Conservation (phyloP, 2,797 vertebrate species). For the Pangasius mekongensis region DNA sequence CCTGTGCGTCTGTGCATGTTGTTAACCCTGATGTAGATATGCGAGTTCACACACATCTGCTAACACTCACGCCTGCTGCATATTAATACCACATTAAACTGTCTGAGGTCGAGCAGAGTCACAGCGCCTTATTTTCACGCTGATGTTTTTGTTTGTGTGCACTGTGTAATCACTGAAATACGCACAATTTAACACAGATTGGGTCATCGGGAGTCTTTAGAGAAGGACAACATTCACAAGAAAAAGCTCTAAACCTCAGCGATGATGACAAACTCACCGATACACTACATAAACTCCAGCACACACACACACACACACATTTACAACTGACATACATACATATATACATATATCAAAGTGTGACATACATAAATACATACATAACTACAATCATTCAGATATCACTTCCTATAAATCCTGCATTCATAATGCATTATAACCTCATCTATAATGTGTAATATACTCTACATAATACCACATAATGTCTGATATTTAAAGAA, state of each 20-base stretch:
- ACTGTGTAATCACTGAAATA: conserved; percentile 14
- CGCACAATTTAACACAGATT: conserved; percentile 11
- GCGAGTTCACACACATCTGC: conserved; percentile 20
- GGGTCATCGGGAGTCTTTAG: not conserved
- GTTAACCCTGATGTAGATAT: conserved; percentile 10
- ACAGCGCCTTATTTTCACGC: not conserved
- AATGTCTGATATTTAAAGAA: too few relatives aligned
- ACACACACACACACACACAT: not conserved
- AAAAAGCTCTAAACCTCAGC: not conserved
- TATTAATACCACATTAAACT: conserved; percentile 38
- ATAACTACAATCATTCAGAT: not conserved
- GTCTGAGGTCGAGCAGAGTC: conserved; percentile 8
- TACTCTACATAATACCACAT: not conserved
- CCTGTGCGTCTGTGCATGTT: conserved; percentile 21
- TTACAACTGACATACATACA: not conserved
- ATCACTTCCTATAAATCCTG: not conserved
- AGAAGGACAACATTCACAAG: conserved; percentile 15
- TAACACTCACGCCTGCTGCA: conserved; percentile 20
- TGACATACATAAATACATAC: not conserved
- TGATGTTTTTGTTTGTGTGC: conserved; percentile 19
- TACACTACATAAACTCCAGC: not conserved
- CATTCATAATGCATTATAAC: not conserved
- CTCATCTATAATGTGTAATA: not conserved
- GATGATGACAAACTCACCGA: not conserved
- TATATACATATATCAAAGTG: not conserved